Conservation (phyloP, 1,140 invertebrate species). For the Cyclargus thomasi region DNA sequence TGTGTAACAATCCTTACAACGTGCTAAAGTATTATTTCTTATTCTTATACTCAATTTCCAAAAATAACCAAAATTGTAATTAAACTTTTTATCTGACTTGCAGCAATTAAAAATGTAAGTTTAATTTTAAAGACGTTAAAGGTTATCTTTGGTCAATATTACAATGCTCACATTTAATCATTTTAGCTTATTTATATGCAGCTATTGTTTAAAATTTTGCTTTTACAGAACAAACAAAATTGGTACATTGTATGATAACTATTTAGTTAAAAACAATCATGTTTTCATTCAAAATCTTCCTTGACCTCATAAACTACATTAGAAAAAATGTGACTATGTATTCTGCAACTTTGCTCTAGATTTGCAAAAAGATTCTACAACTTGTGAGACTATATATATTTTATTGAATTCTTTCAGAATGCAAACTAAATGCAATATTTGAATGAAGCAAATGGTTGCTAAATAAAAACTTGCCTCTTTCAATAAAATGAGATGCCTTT, state of each 20-base stretch:
- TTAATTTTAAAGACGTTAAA: not conserved
- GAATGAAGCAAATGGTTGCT: too few relatives aligned
- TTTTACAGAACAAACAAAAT: not conserved
- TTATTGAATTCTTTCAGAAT: too few relatives aligned
- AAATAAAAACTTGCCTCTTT: too few relatives aligned
- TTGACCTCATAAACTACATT: not conserved
- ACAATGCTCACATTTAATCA: not conserved
- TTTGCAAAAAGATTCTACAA: too few relatives aligned
- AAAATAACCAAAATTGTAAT: not conserved
- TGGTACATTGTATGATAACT: not conserved
- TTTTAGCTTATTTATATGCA: not conserved
- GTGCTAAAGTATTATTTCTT: not conserved
- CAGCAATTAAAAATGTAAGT: slow-evolving; percentile 6
- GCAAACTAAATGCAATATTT: too few relatives aligned
- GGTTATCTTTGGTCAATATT: slow-evolving; percentile 16
- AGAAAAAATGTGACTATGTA: not conserved
- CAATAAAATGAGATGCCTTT: too few relatives aligned
- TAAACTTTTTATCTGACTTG: not conserved
- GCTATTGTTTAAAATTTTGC: not conserved
- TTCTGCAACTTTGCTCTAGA: too few relatives aligned
- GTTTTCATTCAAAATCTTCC: not conserved
- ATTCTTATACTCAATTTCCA: not conserved
- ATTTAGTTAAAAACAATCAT: not conserved
- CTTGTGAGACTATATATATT: too few relatives aligned
- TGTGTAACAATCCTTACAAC: not conserved